These are phyloP conservation scores for Tadarida brasiliensis DNA, from an alignment of 2,797 vertebrate species.

Conservation along the genomic window DNA sequence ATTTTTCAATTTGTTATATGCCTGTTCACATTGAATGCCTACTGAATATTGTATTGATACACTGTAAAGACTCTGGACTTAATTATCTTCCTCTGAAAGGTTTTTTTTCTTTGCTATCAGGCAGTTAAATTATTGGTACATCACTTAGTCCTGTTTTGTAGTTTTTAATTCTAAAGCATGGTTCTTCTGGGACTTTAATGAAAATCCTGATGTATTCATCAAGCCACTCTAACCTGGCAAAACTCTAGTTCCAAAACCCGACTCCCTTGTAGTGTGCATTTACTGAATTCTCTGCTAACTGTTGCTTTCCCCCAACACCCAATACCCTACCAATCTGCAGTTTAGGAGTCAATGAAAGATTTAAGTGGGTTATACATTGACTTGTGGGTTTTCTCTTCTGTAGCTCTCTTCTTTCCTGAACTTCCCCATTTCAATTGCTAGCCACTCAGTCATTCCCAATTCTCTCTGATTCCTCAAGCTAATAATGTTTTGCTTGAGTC, in stretches of 20 bases:
- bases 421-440: not conserved
- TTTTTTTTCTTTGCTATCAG: not conserved
- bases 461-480: not conserved
- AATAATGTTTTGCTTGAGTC: not conserved
- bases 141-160: not conserved
- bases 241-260: not conserved
- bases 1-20: conserved; percentile 31
- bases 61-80: not conserved
- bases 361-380: not conserved
- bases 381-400: not conserved
- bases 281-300: not conserved
- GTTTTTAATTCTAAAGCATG: not conserved
- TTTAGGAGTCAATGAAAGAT: not conserved
- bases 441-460: not conserved
- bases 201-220: not conserved
- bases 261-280: not conserved
- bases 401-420: not conserved
- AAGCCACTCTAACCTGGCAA: not conserved
- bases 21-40: not conserved
- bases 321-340: not conserved
- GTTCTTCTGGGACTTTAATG: not conserved
- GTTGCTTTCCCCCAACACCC: not conserved
- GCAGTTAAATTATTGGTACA: conserved; percentile 4
- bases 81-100: not conserved
- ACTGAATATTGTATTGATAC: not conserved